These are phyloP conservation scores for Cyclargus thomasi DNA, from an alignment of 1,140 invertebrate genomes.

Conservation along the genomic window DNA sequence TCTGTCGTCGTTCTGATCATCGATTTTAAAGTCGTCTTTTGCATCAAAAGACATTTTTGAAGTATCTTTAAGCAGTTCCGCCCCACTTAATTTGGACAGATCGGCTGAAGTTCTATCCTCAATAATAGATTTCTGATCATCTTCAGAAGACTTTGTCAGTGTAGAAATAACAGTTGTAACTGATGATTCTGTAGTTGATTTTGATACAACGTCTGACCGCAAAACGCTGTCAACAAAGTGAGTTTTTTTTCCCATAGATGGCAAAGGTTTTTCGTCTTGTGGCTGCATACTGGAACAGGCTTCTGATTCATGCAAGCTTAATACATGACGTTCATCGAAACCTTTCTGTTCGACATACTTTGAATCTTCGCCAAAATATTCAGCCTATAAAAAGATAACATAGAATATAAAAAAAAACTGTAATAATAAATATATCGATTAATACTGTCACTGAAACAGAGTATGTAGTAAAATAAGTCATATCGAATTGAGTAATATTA, in stretches of 20 bases:
- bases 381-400: conserved; percentile 35
- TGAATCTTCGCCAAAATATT: conserved; percentile 54
- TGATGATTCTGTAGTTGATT: conserved; percentile 67
- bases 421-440: neutral
- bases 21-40: conserved; percentile 58
- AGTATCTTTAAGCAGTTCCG: conserved; percentile 61
- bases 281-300: conserved; percentile 31
- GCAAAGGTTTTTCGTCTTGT: conserved; percentile 36
- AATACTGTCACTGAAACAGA: neutral
- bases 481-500: neutral
- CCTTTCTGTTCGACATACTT: conserved; percentile 40
- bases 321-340: conserved; percentile 22
- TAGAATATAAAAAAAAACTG: neutral
- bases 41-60: conserved; percentile 62
- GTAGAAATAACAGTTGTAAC: conserved; percentile 65
- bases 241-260: conserved; percentile 47
- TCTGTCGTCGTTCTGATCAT: conserved; percentile 56
- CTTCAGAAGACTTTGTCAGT: conserved; percentile 65
- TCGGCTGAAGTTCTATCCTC: conserved; percentile 66
- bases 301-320: conserved; percentile 29
- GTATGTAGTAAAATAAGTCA: neutral
- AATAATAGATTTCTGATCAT: conserved; percentile 62
- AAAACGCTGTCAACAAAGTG: conserved; percentile 53
- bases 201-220: conserved; percentile 57
- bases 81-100: conserved; percentile 65